These are phyloP conservation scores for Scomber colias DNA, from an alignment of 2,113 vertebrate genomes.

Conservation along the genomic window DNA sequence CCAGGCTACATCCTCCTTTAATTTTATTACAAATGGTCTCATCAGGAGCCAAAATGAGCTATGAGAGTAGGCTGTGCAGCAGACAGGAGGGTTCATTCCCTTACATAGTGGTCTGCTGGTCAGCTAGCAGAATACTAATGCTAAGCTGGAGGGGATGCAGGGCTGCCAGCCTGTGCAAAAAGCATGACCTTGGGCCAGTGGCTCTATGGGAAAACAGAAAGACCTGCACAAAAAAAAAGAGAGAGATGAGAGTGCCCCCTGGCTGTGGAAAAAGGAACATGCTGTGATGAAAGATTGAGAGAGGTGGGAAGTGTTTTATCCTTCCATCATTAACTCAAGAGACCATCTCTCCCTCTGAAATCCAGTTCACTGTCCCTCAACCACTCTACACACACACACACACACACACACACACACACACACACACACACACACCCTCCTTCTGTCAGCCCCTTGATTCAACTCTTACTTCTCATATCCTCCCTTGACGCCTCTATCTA, in stretches of 20 bases:
- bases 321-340: constrained; percentile 48
- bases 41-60: constrained; percentile 53
- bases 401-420: no score
- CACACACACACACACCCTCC: constrained; percentile 30
- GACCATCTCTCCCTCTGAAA: constrained; percentile 15
- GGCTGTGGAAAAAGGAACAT: constrained; percentile 50
- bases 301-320: constrained; percentile 36
- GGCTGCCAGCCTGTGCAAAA: constrained; percentile 59
- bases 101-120: constrained; percentile 49
- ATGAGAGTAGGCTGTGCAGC: constrained; percentile 38
- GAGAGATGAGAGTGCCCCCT: constrained; percentile 57
- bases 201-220: constrained; percentile 43
- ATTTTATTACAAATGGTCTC: constrained; percentile 49
- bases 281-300: constrained; percentile 1
- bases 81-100: constrained; percentile 57
- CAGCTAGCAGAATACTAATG: constrained; percentile 69
- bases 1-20: constrained; percentile 40
- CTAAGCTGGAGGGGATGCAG: constrained; percentile 55
- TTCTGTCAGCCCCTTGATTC: constrained; percentile 84
- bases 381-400: background rate
- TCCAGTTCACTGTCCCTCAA: constrained; percentile 68
- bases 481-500: constrained; percentile 89
- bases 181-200: constrained; percentile 75
- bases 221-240: constrained; percentile 6
- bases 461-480: constrained; percentile 89